Conservation (phyloP, 2,888 invertebrate species). For the Cecidostiba fungosa region DNA sequence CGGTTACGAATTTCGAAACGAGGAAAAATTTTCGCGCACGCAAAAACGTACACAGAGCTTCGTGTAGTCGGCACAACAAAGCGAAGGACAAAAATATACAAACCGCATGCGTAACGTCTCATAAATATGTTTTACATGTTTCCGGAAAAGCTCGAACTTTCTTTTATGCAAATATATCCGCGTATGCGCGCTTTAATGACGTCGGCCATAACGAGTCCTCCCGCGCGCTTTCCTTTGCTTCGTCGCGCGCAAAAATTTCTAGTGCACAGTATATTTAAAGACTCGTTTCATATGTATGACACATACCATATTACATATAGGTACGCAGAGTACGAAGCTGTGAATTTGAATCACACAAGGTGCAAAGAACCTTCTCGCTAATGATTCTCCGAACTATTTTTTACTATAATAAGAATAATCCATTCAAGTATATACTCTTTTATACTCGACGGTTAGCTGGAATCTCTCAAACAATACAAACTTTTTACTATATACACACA, state of each 20-base stretch:
- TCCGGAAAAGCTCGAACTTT: constrained; percentile 7
- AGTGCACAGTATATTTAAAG: background rate
- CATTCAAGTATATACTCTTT: too few relatives aligned
- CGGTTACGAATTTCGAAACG: too few relatives aligned
- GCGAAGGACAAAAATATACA: background rate
- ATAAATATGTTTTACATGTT: background rate
- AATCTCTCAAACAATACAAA: background rate
- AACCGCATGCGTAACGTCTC: background rate
- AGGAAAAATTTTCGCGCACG: background rate
- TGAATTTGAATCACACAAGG: background rate
- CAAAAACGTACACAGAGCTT: background rate
- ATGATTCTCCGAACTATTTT: constrained; percentile 2
- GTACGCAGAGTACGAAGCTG: background rate
- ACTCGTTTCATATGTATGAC: constrained; percentile 7
- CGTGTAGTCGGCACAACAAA: background rate
- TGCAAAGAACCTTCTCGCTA: background rate
- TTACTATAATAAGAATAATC: background rate
- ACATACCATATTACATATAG: background rate
- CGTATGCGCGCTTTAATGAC: background rate
- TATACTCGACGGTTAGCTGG: background rate
- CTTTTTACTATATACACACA: background rate
- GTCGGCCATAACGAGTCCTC: background rate
- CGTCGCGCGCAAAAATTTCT: background rate
- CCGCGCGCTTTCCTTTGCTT: background rate
- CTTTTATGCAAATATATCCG: constrained; percentile 15